Evolutionary conservation across 30 jellyfish, hydroid and myxozoan species (phyloP), one percentile per base, ranked within the genome.

Genomic region (Morbakka virulenta): DNA sequence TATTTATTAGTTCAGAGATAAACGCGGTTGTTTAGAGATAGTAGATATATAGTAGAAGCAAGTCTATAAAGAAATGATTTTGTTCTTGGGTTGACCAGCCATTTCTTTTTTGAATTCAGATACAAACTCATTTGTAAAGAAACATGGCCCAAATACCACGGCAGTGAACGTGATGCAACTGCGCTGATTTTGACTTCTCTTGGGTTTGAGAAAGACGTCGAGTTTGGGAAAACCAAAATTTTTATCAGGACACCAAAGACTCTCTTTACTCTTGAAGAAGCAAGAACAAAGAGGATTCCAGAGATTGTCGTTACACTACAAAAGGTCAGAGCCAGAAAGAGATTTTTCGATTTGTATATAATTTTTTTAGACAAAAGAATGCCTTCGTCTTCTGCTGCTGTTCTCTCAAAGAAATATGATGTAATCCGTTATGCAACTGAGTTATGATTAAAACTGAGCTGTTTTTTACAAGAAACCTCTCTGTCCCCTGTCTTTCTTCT

Each of bases 161-260:
- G 93, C 3, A 84, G 35, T 3, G 83, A 90, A 9, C 83, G 68
- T 47, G 94, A 78, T 21, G 97, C 95, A n/a, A 87, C 87, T 35
- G 86, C 85, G 14, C 49, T 62, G 64, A 83, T 89, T 57, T 32
- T 89, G 2, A 76, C 32, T 4, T 62, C 83, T 24, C 70, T 24
- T 62, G 80, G 82, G 3, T 82, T 67, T 28, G 81, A 77, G 9
- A 82, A 78, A 28, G 97, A 89, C 67, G 94, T 83, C 14, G 81
- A 79, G 27, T 89, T 62, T 63, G 97, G 97, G 24, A 85, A 76
- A 26, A 82, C 97, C 0, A 89, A 89, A 72, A 72, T 89, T 4
- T 89, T 89, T 80, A 89, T 89, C 51, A 72, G 96, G 29, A 76
- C 95, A 1, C 97, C 97, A 26, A 83, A 85, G 50, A 89, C 97